A percentile compares a stretch with the other conserved stretches of the same genome.
Conservation (phyloP, 2,888 invertebrate genomes). For the Sericinus montela region DNA sequence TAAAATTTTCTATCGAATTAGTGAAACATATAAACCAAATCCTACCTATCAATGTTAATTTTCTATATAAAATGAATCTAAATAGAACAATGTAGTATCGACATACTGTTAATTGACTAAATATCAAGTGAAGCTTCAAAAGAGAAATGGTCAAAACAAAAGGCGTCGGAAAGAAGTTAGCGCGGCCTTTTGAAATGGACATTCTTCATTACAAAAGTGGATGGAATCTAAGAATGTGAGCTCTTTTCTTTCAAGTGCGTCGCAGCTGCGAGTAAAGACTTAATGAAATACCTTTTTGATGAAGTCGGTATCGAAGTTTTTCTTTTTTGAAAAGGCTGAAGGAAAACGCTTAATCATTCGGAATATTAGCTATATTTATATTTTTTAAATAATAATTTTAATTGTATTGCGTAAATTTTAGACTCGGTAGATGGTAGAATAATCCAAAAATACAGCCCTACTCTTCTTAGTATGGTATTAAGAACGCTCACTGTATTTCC, state of each 20-base stretch:
- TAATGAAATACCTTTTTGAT: slow-evolving; percentile 77
- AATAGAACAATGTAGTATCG: too few species aligned
- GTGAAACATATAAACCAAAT: too few species aligned
- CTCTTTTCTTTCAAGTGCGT: slow-evolving; percentile 59
- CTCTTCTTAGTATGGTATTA: too few species aligned
- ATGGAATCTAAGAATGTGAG: slow-evolving; percentile 60
- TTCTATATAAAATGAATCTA: too few species aligned
- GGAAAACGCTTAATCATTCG: slow-evolving; percentile 16
- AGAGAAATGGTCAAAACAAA: slow-evolving; percentile 47
- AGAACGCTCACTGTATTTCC: too few species aligned
- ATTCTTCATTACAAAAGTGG: slow-evolving; percentile 72
- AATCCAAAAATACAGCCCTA: too few species aligned
- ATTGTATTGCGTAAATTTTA: too few species aligned
- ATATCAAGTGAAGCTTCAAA: slow-evolving; percentile 21
- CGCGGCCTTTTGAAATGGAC: slow-evolving; percentile 60
- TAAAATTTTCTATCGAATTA: too few species aligned
- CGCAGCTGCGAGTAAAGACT: slow-evolving; percentile 52
- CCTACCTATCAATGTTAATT: too few species aligned
- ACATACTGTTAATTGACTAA: too few species aligned
- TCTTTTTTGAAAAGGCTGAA: slow-evolving; percentile 20
- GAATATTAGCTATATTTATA: neutral
- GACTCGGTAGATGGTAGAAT: too few species aligned
- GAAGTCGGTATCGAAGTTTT: slow-evolving; percentile 47
- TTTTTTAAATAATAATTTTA: neutral
- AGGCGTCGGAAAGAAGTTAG: slow-evolving; percentile 26